Base-by-base conservation (phyloP, 2,888 invertebrate genomes). In the Drosophila ustulata region DNA sequence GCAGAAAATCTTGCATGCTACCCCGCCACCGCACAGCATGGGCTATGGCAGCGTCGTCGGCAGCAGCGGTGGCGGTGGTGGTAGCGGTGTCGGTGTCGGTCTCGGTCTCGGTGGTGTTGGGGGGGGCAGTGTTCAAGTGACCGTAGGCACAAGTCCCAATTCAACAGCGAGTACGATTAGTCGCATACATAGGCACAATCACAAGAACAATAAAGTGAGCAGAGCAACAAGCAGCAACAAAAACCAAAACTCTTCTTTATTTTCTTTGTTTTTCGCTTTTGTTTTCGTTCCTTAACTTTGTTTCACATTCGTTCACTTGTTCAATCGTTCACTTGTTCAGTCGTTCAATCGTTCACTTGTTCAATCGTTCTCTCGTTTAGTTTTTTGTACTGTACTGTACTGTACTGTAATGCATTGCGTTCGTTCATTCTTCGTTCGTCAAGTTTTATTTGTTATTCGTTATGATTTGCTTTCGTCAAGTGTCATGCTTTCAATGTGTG, bases 1-100 rank as follows among this genome's bases (percentile, higher is more conserved):
- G 92, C 95, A 95, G 93, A 94, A 96, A 93, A 96, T 95, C 91
- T 95, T 96, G 93, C 96, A 96, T 93, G 96, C 96, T 82, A 91
- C 92, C 82, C 88, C 92, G 86, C 90, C 90, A 82, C 85, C 84
- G 81, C 86, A 85, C 77, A 71, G 68, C 82, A 80, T 82, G 49
- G 76, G 71, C 67, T 87, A 87, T 79, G 82, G 87, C 80, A 81
- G 87, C 75, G 84, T 78, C 71, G 78, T 71, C 76, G 87, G 78
- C 75, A 66, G 72, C 52, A 61, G 76, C 63, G 45, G 23, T 43
- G 52, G 59, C 55, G 67, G 69, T 59, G 73, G 75, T 73, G 49
- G 51, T 50, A 39, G 45, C 25, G 72, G 69, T 63, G 63, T 70
- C 52, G 46, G 56, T 88, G 71, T 41, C 2, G 72, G 71, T 63